A percentile compares a stretch with the other conserved stretches of the same genome.
phyloP scores from a whole-genome alignment of 2,797 vertebrate species.

The Pseudomugil tenellus region DNA sequence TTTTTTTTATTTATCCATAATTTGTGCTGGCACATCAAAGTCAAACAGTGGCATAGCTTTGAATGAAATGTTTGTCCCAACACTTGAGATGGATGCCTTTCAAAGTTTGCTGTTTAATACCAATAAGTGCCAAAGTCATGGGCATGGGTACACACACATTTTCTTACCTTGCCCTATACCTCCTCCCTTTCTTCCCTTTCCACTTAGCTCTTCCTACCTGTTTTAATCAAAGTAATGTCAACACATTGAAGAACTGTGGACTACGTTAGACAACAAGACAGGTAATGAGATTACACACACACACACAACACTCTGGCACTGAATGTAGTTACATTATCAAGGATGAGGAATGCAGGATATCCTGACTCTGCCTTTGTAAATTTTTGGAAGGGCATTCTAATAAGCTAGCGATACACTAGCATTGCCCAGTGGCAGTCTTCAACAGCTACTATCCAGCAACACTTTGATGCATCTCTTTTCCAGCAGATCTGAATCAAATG shows the following conservation, averaged over 20 bases:
- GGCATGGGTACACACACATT: constrained; percentile 27
- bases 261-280: constrained; percentile 63
- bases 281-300: constrained; percentile 73
- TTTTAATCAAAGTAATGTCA: constrained; percentile 80
- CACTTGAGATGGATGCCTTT: constrained; percentile 75
- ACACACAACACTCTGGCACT: constrained; percentile 26
- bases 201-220: constrained; percentile 12
- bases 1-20: constrained; percentile 70
- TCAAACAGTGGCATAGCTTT: constrained; percentile 59
- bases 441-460: too few species aligned
- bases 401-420: constrained; percentile 46
- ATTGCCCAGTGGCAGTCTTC: too few species aligned
- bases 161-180: constrained; percentile 50
- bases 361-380: constrained; percentile 59
- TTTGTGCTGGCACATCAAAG: constrained; percentile 74
- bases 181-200: constrained; percentile 30
- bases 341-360: constrained; percentile 26
- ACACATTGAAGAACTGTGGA: constrained; percentile 49
- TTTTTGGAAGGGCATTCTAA: constrained; percentile 72
- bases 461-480: too few species aligned
- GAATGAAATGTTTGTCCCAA: constrained; percentile 60
- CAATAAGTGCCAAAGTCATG: constrained; percentile 79
- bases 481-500: too few species aligned
- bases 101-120: constrained; percentile 81
- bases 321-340: constrained; percentile 55